Evolutionary conservation across 2,888 invertebrate genomes (phyloP).

Genomic region (Petrolisthes cinctipes): DNA sequence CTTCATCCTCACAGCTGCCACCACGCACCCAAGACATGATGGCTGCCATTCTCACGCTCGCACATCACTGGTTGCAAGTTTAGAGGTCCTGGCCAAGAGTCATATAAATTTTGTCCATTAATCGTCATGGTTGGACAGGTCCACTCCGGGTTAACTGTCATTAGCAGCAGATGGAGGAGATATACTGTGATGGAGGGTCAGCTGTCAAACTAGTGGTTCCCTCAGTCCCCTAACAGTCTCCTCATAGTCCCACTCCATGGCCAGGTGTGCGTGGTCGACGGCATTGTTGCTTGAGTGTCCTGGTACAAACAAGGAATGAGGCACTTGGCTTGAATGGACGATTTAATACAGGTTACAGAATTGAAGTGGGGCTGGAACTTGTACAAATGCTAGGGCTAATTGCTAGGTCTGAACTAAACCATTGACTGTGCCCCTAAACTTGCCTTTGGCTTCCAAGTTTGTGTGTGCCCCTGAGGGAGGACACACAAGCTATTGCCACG

Average conservation of each 20-base stretch:
- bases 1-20: slow-evolving; percentile 6
- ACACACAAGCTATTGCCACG: slow-evolving; percentile 51
- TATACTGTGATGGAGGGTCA: neutral
- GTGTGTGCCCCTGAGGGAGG: slow-evolving; percentile 42
- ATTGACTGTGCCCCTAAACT: slow-evolving; percentile 45
- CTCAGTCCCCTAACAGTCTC: neutral
- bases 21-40: neutral
- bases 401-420: slow-evolving; percentile 47
- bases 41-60: neutral
- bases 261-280: neutral
- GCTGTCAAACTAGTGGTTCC: neutral
- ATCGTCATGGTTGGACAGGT: neutral
- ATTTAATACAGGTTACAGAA: slow-evolving; percentile 9
- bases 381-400: slow-evolving; percentile 56
- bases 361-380: slow-evolving; percentile 53
- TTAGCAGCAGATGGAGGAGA: neutral
- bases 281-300: slow-evolving; percentile 30
- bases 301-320: slow-evolving; percentile 44
- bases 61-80: neutral
- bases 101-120: neutral
- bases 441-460: slow-evolving; percentile 57
- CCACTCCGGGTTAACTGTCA: neutral
- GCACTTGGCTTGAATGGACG: slow-evolving; percentile 31
- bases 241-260: neutral
- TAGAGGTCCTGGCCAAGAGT: neutral